Evolutionary conservation across 2,797 vertebrate genomes (phyloP), one percentile per base, ranked within the genome.

Genomic region (Anabas testudineus): DNA sequence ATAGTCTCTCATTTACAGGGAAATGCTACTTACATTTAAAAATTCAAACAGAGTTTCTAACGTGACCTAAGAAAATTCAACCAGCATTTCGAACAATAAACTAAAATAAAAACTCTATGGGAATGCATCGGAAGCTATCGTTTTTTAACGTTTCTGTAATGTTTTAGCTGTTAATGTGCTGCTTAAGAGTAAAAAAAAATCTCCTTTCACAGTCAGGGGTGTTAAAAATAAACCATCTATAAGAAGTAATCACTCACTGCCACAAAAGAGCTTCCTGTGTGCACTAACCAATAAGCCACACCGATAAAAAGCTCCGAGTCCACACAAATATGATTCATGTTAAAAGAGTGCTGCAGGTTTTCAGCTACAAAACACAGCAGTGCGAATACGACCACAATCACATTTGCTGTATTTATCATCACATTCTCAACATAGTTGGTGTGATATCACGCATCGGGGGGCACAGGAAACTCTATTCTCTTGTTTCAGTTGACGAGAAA

Each of bases 371-470:
- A 70, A 63, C 28, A 28, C 46, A 71, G 48, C 49, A 58, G 66
- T 10, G 43, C 37, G 34, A 78, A 77, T 4, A 62, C 10, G 12
- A 64, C 70, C 75, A 54, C 75, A 54, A 43, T 71, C 72, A 71
- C 53, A 71, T 71, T 32, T 47, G 28, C 37, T 48, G 34, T 69
- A 65, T 77, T 67, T 81, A 57, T 62, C 13, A 4, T 67, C 71
- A 79, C 76, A 86, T 85, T 83, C 36, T 85, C 37, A 8, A 61
- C 63, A 71, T 61, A 80, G 71, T 60, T 69, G 34, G 9, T 24
- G 76, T 22, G 37, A 72, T 61, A 70, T 24, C 62, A 80, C 68
- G 74, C 46, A 43, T 57, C 36, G 13, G 37, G 10, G 16, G 16
- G 39, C 28, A 58, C 12, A 28, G 55, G 32, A 59, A 74, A 46